Conservation (phyloP, 2,888 invertebrate species). For the Sphecodes monilicornis region DNA sequence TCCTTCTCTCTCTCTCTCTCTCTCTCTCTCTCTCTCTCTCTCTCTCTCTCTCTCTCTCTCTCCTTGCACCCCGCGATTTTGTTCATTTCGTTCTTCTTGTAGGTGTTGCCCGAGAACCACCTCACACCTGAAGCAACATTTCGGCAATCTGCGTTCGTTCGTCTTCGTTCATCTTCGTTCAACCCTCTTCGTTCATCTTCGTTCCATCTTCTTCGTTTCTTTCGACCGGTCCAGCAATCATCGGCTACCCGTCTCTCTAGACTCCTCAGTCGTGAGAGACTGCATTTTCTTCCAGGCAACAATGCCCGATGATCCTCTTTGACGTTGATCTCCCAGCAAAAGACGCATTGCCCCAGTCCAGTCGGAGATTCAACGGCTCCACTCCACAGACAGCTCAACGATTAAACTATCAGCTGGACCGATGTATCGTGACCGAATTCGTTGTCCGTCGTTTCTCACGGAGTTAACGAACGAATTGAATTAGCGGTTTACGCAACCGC, state of each 20-base stretch:
- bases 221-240: background rate
- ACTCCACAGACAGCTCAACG: background rate
- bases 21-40: too few species aligned
- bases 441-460: slow-evolving; percentile 20
- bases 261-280: background rate
- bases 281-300: too few species aligned
- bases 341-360: too few species aligned
- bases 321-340: too few species aligned
- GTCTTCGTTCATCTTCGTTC: background rate
- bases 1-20: background rate
- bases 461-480: slow-evolving; percentile 18
- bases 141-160: background rate
- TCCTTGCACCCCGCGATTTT: slow-evolving; percentile 9
- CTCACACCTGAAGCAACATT: background rate
- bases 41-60: background rate
- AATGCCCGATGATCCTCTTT: too few species aligned
- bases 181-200: background rate
- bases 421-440: slow-evolving; percentile 36
- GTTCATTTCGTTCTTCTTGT: slow-evolving; percentile 4
- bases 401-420: slow-evolving; percentile 15
- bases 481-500: slow-evolving; percentile 31
- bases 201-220: background rate
- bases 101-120: slow-evolving; percentile 43
- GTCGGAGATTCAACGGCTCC: background rate
- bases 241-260: background rate